Conservation (phyloP, 2,797 vertebrate species). For the Enteromius argenteus region DNA sequence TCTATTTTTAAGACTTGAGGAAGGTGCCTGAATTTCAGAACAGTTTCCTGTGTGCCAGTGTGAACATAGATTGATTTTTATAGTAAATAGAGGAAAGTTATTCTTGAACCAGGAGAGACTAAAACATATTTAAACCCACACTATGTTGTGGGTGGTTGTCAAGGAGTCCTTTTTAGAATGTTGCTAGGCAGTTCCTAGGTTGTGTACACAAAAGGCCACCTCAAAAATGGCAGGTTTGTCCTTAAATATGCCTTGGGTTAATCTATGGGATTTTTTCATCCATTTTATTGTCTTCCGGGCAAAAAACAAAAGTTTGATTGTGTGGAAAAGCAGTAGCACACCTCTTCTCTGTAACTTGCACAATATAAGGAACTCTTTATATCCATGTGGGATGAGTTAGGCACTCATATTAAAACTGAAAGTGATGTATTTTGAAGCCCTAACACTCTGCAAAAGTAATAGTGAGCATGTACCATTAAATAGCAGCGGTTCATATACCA, state of each 20-base stretch:
- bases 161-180: background rate
- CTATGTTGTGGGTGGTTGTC: background rate
- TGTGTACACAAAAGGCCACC: too few relatives aligned
- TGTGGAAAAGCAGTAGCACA: background rate
- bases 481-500: background rate
- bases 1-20: slow-evolving; percentile 82
- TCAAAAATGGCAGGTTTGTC: background rate
- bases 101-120: slow-evolving; percentile 9
- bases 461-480: background rate
- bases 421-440: background rate
- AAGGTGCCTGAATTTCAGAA: slow-evolving; percentile 72
- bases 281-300: background rate
- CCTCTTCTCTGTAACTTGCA: background rate
- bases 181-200: background rate
- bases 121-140: background rate
- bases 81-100: background rate
- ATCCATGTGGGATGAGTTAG: background rate
- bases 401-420: background rate
- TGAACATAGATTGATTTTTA: slow-evolving; percentile 25
- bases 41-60: slow-evolving; percentile 57
- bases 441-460: background rate
- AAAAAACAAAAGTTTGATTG: background rate
- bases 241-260: background rate
- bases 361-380: background rate
- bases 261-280: background rate